A percentile compares a stretch with the other conserved stretches of the same genome.
Conservation (phyloP, 2,113 vertebrate genomes). For the Xenopus tropicalis region UCB_Xtro_10.0 CM004443.2:41405501-41406000, state of each 20-base stretch:
- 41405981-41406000: neutral
- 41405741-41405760: neutral
- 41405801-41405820: conserved; percentile 16
- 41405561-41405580: too few species aligned
- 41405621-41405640: too few species aligned
- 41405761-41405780: neutral
- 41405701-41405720: too few species aligned
- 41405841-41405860: neutral
- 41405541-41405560: too few species aligned
- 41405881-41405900: conserved; percentile 18
- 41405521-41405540: too few species aligned
- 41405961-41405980: neutral
- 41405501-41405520: too few species aligned
- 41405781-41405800: neutral
- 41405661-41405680: too few species aligned
- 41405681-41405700: too few species aligned
- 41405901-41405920: conserved; percentile 10
- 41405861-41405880: conserved; percentile 12
- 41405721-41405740: neutral
- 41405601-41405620: too few species aligned
- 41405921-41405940: conserved; percentile 4
- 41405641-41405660: too few species aligned
- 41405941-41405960: neutral
- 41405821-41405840: conserved; percentile 11
- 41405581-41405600: too few species aligned